These are phyloP conservation scores for Muscina levida DNA, from an alignment of 2,888 invertebrate species.

Conservation along the genomic window DNA sequence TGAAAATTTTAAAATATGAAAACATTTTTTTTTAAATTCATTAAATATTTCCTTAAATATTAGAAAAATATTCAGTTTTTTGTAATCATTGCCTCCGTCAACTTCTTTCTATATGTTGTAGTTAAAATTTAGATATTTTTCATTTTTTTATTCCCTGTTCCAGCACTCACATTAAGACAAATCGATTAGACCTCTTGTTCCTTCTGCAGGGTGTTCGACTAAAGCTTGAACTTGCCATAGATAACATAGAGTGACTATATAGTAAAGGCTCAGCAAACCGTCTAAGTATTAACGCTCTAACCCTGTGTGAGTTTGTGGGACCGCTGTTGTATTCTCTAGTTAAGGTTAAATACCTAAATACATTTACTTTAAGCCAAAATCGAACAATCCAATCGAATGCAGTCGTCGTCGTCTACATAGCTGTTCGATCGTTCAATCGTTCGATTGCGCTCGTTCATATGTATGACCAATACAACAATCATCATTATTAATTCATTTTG, in stretches of 20 bases:
- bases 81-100: too few species aligned
- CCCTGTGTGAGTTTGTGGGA: constrained; percentile 29
- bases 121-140: too few species aligned
- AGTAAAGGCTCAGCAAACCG: constrained; percentile 8
- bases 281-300: too few species aligned
- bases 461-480: constrained; percentile 5
- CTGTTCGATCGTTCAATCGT: too few species aligned
- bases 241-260: constrained; percentile 54
- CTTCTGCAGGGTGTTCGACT: background rate
- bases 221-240: constrained; percentile 59
- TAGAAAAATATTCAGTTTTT: too few species aligned
- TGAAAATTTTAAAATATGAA: too few species aligned
- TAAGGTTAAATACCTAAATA: constrained; percentile 27
- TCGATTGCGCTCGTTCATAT: background rate
- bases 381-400: background rate
- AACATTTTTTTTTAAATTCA: too few species aligned
- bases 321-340: background rate
- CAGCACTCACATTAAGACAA: too few species aligned
- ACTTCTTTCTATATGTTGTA: too few species aligned
- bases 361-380: constrained; percentile 34
- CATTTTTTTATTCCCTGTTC: too few species aligned
- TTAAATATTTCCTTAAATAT: too few species aligned
- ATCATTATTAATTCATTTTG: constrained; percentile 63
- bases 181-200: background rate
- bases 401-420: background rate